Evolutionary conservation across 1,140 invertebrate species (phyloP).

Genomic region (Atta colombica): DNA sequence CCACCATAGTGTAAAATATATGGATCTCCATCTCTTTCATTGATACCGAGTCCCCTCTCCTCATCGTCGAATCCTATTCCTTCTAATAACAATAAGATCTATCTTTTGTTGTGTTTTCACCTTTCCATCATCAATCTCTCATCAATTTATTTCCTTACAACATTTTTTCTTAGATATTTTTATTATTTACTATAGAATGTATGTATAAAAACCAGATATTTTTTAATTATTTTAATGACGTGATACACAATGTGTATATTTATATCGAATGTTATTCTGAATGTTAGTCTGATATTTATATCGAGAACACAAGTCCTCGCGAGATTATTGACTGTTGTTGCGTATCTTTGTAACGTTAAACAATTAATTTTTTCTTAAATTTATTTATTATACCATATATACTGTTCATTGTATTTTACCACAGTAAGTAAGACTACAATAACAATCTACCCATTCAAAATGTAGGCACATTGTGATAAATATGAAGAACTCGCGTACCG

Average conservation of each 20-base stretch:
- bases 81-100: neutral
- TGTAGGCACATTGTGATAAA: constrained; percentile 30
- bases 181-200: constrained; percentile 17
- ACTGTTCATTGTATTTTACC: constrained; percentile 33
- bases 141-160: neutral
- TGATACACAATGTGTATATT: constrained; percentile 11
- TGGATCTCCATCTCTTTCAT: neutral
- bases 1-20: constrained; percentile 83
- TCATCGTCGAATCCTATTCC: neutral
- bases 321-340: constrained; percentile 36
- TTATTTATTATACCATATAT: constrained; percentile 33
- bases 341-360: constrained; percentile 10
- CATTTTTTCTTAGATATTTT: constrained; percentile 4
- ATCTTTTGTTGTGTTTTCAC: neutral
- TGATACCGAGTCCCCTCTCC: neutral
- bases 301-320: neutral
- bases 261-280: neutral
- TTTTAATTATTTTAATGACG: constrained; percentile 10
- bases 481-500: constrained; percentile 37
- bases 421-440: constrained; percentile 16
- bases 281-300: constrained; percentile 27
- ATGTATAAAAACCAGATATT: neutral
- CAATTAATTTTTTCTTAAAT: constrained; percentile 1
- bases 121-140: neutral
- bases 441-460: constrained; percentile 6